These are phyloP conservation scores for Podocnemis expansa DNA, from an alignment of 2,113 vertebrate species.

Conservation along the genomic window DNA sequence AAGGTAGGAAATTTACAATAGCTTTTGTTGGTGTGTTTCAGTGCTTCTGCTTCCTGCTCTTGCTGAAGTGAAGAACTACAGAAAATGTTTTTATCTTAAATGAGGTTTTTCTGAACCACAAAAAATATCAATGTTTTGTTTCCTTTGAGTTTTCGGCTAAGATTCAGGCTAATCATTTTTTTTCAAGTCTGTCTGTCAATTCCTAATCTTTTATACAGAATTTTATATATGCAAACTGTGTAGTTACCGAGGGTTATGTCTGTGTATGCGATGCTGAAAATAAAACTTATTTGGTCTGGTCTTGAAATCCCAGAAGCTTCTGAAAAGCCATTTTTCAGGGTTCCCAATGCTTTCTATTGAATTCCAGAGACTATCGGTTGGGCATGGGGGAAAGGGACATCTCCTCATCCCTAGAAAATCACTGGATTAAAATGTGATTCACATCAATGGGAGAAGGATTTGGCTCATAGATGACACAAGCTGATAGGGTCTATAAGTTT, in stretches of 20 bases:
- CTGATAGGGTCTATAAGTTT: background rate
- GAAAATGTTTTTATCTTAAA: background rate
- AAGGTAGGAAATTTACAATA: constrained; percentile 34
- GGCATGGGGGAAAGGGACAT: background rate
- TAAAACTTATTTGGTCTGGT: background rate
- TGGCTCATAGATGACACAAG: background rate
- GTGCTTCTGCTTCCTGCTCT: constrained; percentile 47
- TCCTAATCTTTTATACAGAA: background rate
- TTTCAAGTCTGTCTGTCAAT: background rate
- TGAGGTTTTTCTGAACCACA: constrained; percentile 19
- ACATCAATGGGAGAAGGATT: background rate
- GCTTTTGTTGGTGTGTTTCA: background rate
- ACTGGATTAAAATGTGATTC: background rate
- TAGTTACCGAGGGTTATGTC: background rate
- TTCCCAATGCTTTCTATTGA: background rate
- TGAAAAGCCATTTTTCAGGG: background rate
- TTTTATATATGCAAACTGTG: background rate
- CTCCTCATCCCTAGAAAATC: background rate
- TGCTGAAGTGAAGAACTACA: background rate
- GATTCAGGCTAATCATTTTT: background rate
- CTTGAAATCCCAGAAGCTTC: background rate
- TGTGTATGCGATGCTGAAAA: background rate
- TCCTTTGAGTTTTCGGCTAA: background rate
- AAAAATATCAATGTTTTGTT: constrained; percentile 14
- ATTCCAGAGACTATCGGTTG: background rate